Conservation (phyloP, 2,888 invertebrate species). For the Liopterus haemorrhoidalis region DNA sequence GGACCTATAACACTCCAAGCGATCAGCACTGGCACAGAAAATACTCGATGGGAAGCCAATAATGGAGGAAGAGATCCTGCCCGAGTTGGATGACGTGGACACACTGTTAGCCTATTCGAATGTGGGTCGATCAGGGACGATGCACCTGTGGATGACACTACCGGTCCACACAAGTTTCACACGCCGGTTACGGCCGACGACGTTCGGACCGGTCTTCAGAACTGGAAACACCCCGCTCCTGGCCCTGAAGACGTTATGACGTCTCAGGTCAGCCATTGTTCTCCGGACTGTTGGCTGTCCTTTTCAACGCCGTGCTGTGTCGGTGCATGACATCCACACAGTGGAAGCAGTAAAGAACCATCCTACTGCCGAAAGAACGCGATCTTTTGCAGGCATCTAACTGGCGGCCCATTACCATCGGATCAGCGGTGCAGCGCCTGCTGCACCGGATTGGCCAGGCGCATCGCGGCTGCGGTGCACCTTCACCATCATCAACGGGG, state of each 20-base stretch:
- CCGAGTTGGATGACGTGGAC: no score
- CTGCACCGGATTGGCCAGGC: constrained; percentile 31
- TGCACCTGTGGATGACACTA: no score
- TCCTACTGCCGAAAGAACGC: constrained; percentile 23
- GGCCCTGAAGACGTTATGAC: constrained; percentile 25
- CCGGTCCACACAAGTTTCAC: no score
- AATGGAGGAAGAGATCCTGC: no score
- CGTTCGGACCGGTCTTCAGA: no score
- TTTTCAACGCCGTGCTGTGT: constrained; percentile 21
- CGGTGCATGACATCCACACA: neutral
- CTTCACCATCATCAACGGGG: constrained; percentile 34
- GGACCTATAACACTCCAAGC: no score
- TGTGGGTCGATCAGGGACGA: no score
- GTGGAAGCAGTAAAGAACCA: no score
- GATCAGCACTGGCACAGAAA: no score
- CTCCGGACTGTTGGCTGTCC: neutral
- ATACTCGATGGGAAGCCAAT: no score
- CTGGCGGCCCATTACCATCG: constrained; percentile 37
- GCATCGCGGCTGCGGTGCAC: constrained; percentile 13
- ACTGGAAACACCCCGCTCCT: constrained; percentile 24
- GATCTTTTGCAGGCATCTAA: constrained; percentile 26
- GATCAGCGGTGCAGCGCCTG: constrained; percentile 31
- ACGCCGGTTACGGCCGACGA: no score
- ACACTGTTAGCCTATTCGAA: no score
- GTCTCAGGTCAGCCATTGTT: neutral